Evolutionary conservation across 2,113 vertebrate genomes (phyloP).

Genomic region (Cathartes aura): DNA sequence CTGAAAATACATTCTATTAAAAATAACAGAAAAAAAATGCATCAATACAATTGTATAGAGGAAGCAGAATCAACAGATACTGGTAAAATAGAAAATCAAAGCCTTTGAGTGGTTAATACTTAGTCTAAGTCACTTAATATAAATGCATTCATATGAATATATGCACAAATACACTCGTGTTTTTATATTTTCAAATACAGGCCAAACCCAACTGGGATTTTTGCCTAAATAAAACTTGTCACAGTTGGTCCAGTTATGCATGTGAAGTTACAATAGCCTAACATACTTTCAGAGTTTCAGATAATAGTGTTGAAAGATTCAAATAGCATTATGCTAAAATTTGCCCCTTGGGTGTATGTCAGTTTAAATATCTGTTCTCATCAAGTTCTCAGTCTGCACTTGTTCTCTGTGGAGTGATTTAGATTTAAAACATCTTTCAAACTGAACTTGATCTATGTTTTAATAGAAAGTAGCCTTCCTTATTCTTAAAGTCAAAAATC

Average conservation of each 20-base stretch:
- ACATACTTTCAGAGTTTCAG: slow-evolving; percentile 35
- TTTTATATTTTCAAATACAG: background rate
- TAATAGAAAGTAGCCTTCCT: slow-evolving; percentile 27
- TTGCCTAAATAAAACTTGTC: background rate
- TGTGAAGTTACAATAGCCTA: slow-evolving; percentile 22
- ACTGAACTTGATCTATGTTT: slow-evolving; percentile 50
- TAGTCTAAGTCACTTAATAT: background rate
- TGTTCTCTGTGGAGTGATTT: slow-evolving; percentile 67
- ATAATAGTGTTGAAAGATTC: slow-evolving; percentile 66
- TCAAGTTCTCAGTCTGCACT: slow-evolving; percentile 51
- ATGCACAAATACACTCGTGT: background rate
- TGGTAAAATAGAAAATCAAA: background rate
- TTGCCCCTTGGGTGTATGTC: slow-evolving; percentile 45
- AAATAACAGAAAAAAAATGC: background rate
- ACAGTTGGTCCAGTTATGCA: background rate
- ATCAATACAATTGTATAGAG: background rate
- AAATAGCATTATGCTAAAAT: slow-evolving; percentile 68
- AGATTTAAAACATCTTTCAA: slow-evolving; percentile 60
- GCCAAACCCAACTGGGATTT: background rate
- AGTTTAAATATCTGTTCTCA: slow-evolving; percentile 71
- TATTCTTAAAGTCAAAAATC: slow-evolving; percentile 33
- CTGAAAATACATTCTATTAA: background rate
- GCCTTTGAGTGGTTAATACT: background rate
- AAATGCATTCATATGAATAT: background rate
- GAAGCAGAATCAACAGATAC: background rate